Evolutionary conservation across 1,140 invertebrate species (phyloP).

Genomic region (Scaptodrosophila lebanonensis): DNA sequence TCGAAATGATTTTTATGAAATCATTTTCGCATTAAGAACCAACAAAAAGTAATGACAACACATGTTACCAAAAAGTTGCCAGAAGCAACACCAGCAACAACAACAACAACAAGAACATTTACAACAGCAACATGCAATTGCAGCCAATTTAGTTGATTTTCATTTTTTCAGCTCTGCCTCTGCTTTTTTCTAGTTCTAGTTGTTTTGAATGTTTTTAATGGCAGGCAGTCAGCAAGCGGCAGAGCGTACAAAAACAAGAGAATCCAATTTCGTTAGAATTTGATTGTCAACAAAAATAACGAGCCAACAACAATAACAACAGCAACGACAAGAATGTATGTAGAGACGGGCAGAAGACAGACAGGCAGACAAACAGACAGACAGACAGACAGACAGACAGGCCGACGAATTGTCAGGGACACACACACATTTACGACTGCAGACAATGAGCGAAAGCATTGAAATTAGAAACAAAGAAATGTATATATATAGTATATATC

Average conservation of each 20-base stretch:
- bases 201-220: constrained; percentile 35
- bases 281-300: constrained; percentile 69
- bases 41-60: constrained; percentile 35
- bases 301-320: constrained; percentile 27
- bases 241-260: constrained; percentile 48
- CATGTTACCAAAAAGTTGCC: constrained; percentile 37
- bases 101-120: too few species aligned
- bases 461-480: constrained; percentile 56
- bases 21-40: constrained; percentile 68
- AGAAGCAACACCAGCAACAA: constrained; percentile 26
- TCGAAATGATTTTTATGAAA: constrained; percentile 32
- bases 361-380: constrained; percentile 7
- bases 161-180: constrained; percentile 8
- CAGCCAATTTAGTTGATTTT: constrained; percentile 36
- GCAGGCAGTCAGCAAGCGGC: constrained; percentile 7
- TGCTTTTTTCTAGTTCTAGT: constrained; percentile 24
- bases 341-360: constrained; percentile 4
- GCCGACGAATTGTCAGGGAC: constrained; percentile 44
- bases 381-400: not conserved
- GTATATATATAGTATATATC: constrained; percentile 28
- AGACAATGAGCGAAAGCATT: constrained; percentile 42
- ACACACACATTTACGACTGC: constrained; percentile 1
- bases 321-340: not conserved
- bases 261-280: constrained; percentile 71
- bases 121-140: constrained; percentile 53